Conservation (phyloP, 2,797 vertebrate genomes). For the Acanthopagrus latus region DNA sequence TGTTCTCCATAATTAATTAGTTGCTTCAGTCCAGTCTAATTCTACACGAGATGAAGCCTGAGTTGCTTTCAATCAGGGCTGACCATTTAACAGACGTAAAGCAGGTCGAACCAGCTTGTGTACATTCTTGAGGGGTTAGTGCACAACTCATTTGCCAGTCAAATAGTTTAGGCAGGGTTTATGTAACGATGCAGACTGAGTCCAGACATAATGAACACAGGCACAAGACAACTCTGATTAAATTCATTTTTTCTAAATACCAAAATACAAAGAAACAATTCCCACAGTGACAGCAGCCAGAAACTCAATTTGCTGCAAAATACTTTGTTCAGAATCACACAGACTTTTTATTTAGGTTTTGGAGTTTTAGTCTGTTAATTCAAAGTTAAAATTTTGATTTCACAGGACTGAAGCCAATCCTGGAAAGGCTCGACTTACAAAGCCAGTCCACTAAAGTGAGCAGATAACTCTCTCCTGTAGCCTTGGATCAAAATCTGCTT, state of each 20-base stretch:
- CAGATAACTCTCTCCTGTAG: background rate
- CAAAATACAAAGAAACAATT: background rate
- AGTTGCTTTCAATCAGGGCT: background rate
- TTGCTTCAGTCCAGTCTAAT: background rate
- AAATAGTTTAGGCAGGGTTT: conserved; percentile 32
- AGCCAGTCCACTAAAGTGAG: background rate
- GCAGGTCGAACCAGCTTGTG: conserved; percentile 33
- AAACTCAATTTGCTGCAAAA: background rate
- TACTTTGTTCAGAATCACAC: background rate
- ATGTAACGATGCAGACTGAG: background rate
- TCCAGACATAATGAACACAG: background rate
- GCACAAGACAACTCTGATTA: background rate
- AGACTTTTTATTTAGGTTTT: background rate
- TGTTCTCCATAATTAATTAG: background rate
- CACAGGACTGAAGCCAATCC: background rate
- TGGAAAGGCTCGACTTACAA: background rate
- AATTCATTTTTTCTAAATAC: background rate
- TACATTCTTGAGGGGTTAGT: conserved; percentile 21
- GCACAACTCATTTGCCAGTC: conserved; percentile 35
- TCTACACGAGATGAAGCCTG: background rate
- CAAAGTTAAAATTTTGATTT: background rate
- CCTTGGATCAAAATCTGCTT: too few species aligned
- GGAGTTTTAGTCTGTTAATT: background rate
- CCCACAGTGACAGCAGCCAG: too few species aligned
- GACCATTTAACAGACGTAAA: background rate